A percentile compares a stretch with the other conserved stretches of the same genome.
Conservation (phyloP, 2,113 vertebrate genomes). For the Rallus limicola region DNA sequence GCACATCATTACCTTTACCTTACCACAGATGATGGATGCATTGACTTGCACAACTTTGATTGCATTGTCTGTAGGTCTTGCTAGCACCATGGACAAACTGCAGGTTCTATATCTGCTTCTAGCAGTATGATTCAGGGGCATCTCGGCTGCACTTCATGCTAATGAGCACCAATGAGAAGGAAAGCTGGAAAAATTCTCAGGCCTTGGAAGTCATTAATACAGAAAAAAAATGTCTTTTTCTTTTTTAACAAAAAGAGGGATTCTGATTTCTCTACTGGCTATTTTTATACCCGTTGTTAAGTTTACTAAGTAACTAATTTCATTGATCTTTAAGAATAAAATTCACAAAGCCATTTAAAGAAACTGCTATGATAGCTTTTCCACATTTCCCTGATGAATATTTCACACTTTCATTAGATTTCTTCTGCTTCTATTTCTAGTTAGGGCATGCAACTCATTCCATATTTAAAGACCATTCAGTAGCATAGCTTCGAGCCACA, state of each 20-base stretch:
- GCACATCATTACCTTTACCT: neutral
- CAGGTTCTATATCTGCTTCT: neutral
- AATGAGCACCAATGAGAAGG: neutral
- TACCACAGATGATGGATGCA: neutral
- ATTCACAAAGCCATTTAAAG: conserved; percentile 60
- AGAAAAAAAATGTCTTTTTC: neutral
- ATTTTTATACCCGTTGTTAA: conserved; percentile 21
- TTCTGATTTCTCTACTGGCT: conserved; percentile 32
- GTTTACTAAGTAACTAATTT: conserved; percentile 47
- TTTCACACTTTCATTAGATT: conserved; percentile 11
- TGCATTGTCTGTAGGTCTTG: neutral
- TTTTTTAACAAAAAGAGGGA: neutral
- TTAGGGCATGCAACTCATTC: conserved; percentile 34
- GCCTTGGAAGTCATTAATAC: neutral
- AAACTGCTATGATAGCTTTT: conserved; percentile 60
- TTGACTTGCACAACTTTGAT: neutral
- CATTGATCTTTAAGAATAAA: conserved; percentile 42
- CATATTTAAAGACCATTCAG: conserved; percentile 22
- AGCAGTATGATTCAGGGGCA: neutral
- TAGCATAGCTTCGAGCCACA: conserved; percentile 7
- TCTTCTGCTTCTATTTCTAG: conserved; percentile 28
- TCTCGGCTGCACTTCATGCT: neutral
- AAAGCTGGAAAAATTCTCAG: neutral
- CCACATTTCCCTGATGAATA: conserved; percentile 52
- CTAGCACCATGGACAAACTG: neutral